phyloP scores from a whole-genome alignment of 2,888 invertebrate genomes.

The Eumacrocentrus americanus region DNA sequence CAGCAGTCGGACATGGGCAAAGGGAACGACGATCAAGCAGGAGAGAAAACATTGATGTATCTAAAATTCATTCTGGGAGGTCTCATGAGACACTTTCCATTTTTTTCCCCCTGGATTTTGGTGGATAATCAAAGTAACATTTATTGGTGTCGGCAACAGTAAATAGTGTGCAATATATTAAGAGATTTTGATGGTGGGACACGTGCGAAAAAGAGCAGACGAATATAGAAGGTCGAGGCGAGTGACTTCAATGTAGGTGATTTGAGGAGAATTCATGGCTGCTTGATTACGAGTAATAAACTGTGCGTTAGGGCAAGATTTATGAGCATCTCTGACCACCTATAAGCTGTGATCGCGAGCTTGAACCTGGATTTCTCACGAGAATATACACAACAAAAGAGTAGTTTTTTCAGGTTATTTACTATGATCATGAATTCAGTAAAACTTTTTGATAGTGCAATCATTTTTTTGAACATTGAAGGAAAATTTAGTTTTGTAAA shows the following conservation, averaged over 20 bases:
- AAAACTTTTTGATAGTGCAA: no score
- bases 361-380: conserved; percentile 5
- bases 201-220: background rate
- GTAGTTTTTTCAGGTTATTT: no score
- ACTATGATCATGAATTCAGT: no score
- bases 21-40: conserved; percentile 8
- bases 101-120: background rate
- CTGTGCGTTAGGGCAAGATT: conserved; percentile 60
- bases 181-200: no score
- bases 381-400: no score
- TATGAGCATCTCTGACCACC: conserved; percentile 56
- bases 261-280: conserved; percentile 60
- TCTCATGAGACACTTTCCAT: background rate
- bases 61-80: conserved; percentile 1
- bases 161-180: no score
- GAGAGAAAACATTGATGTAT: background rate
- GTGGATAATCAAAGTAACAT: background rate
- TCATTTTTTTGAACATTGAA: no score
- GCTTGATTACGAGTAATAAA: conserved; percentile 62
- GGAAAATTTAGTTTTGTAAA: no score
- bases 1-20: conserved; percentile 24
- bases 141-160: background rate
- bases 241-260: conserved; percentile 49
- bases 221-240: conserved; percentile 7
- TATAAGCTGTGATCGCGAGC: conserved; percentile 50